Evolutionary conservation across 2,888 invertebrate genomes (phyloP).

Genomic region (Dasypolia templi): DNA sequence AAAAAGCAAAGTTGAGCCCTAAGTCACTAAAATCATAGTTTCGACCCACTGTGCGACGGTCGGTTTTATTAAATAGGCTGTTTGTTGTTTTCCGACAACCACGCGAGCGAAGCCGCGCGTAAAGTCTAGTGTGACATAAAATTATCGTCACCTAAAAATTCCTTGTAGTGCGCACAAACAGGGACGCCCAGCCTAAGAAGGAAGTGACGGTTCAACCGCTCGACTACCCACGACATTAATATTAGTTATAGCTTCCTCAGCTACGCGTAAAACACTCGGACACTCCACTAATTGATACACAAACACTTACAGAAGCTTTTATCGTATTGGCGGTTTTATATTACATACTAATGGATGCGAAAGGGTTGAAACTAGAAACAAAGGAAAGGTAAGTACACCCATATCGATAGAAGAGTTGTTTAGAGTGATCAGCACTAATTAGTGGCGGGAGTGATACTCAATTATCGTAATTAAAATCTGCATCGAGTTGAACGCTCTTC

Average conservation of each 20-base stretch:
- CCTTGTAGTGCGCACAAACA: not conserved
- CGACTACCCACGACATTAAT: conserved; percentile 59
- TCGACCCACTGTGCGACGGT: too few species aligned
- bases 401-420: conserved; percentile 20
- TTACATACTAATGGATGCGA: conserved; percentile 79
- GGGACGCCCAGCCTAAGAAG: not conserved
- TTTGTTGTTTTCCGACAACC: not conserved
- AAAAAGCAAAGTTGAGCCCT: too few species aligned
- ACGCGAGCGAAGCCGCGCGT: too few species aligned
- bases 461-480: conserved; percentile 55
- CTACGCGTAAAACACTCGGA: conserved; percentile 69
- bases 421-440: conserved; percentile 53
- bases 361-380: conserved; percentile 73
- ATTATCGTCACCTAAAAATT: not conserved
- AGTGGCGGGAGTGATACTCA: conserved; percentile 36
- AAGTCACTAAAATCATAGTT: too few species aligned
- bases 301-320: conserved; percentile 75
- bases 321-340: conserved; percentile 77
- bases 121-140: not conserved
- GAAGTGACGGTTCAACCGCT: conserved; percentile 57
- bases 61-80: too few species aligned
- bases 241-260: conserved; percentile 61
- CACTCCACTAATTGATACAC: conserved; percentile 77
- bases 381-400: conserved; percentile 41
- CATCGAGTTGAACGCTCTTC: conserved; percentile 6